Conservation (phyloP, 2,888 invertebrate genomes). For the Theristus sp. region DNA sequence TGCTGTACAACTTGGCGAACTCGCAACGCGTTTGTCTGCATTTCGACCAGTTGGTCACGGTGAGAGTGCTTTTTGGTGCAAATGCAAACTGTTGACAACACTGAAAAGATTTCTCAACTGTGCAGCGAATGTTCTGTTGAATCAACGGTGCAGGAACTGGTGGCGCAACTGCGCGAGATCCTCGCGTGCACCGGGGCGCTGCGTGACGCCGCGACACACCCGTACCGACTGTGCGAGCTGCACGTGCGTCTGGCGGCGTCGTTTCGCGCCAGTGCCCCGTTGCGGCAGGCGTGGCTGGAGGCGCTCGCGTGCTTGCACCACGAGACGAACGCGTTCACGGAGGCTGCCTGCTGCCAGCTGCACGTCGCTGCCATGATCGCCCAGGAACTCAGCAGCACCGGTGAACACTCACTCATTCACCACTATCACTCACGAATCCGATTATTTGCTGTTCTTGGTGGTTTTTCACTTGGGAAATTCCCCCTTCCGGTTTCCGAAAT, state of each 20-base stretch:
- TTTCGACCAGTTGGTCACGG: conserved; percentile 2
- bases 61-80: no score
- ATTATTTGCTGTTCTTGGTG: no score
- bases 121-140: no score
- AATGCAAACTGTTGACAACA: no score
- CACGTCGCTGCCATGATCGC: conserved; percentile 88
- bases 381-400: conserved; percentile 56
- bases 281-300: conserved; percentile 65
- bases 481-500: no score
- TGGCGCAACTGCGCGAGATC: conserved; percentile 76
- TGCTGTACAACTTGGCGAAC: background rate
- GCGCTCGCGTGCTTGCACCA: conserved; percentile 51
- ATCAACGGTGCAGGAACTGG: conserved; percentile 62
- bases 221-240: conserved; percentile 38
- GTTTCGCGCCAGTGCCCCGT: conserved; percentile 63
- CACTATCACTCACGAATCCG: no score
- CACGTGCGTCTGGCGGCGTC: conserved; percentile 36
- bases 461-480: no score
- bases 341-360: conserved; percentile 81
- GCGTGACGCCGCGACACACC: conserved; percentile 70
- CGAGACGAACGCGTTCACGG: conserved; percentile 62
- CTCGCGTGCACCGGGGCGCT: conserved; percentile 82
- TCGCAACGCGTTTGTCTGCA: background rate
- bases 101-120: no score
- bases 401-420: no score